Conservation (phyloP, 2,888 invertebrate species). For the Endotricha flammealis region DNA sequence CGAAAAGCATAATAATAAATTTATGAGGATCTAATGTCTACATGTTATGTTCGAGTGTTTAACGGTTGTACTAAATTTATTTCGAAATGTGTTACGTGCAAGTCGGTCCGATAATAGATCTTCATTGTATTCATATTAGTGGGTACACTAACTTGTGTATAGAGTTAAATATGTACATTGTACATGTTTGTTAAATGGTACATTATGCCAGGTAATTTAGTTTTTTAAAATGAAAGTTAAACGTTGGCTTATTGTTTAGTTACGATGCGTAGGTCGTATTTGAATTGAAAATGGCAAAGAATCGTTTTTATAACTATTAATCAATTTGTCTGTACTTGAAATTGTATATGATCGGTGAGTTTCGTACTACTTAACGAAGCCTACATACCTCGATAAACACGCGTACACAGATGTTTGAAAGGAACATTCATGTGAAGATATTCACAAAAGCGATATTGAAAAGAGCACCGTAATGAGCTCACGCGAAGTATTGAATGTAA, state of each 20-base stretch:
- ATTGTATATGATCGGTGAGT: neutral
- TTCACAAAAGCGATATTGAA: slow-evolving; percentile 32
- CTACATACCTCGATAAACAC: neutral
- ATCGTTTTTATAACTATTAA: slow-evolving; percentile 6
- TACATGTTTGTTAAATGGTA: slow-evolving; percentile 35
- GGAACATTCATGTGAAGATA: slow-evolving; percentile 17
- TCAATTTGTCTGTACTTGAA: slow-evolving; percentile 8
- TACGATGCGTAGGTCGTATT: slow-evolving; percentile 39
- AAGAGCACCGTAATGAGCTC: slow-evolving; percentile 46
- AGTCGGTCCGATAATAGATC: slow-evolving; percentile 38
- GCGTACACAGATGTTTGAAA: neutral
- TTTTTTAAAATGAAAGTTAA: slow-evolving; percentile 38
- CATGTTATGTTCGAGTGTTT: slow-evolving; percentile 17
- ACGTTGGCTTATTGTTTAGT: slow-evolving; percentile 58
- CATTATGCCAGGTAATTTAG: slow-evolving; percentile 30
- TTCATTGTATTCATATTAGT: slow-evolving; percentile 60
- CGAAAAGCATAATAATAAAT: slow-evolving; percentile 9
- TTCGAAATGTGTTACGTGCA: slow-evolving; percentile 29
- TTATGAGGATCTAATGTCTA: slow-evolving; percentile 14
- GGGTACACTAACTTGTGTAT: slow-evolving; percentile 27
- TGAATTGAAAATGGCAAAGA: slow-evolving; percentile 20
- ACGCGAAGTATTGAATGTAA: slow-evolving; percentile 49
- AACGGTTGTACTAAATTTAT: slow-evolving; percentile 34
- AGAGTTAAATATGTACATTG: slow-evolving; percentile 36
- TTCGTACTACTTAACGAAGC: neutral